Percentiles rank a stretch among this genome's conserved stretches.
Conservation (phyloP, 2,888 invertebrate species). For the Macrosoma leucophasiata region DNA sequence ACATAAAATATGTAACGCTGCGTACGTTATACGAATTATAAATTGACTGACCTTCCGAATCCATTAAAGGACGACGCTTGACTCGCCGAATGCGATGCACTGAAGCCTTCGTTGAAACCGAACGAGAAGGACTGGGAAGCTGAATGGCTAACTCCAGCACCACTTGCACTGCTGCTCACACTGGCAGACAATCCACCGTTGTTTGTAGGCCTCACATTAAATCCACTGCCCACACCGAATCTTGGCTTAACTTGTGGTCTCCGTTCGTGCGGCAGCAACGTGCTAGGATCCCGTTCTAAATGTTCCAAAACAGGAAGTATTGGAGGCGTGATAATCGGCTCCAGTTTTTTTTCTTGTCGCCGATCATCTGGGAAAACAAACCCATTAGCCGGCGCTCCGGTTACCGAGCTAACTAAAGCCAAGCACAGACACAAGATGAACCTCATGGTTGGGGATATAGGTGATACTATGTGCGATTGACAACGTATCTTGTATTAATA, state of each 20-base stretch:
- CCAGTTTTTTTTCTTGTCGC: slow-evolving; percentile 50
- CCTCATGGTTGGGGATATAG: slow-evolving; percentile 54
- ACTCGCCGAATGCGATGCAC: slow-evolving; percentile 67
- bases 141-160: slow-evolving; percentile 58
- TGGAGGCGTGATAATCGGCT: slow-evolving; percentile 66
- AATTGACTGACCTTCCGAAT: slow-evolving; percentile 59
- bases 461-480: slow-evolving; percentile 52
- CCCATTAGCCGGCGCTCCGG: slow-evolving; percentile 49
- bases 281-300: slow-evolving; percentile 68
- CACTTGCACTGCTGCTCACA: slow-evolving; percentile 60
- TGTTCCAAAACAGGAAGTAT: slow-evolving; percentile 68
- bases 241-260: slow-evolving; percentile 43
- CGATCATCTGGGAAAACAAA: slow-evolving; percentile 59
- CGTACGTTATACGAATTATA: no score
- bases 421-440: slow-evolving; percentile 51
- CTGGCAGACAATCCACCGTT: slow-evolving; percentile 62
- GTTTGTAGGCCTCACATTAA: slow-evolving; percentile 56
- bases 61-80: slow-evolving; percentile 66
- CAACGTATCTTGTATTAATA: slow-evolving; percentile 69
- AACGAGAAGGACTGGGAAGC: slow-evolving; percentile 68
- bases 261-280: slow-evolving; percentile 51
- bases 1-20: no score
- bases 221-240: slow-evolving; percentile 56
- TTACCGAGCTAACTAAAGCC: slow-evolving; percentile 32
- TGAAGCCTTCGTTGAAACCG: slow-evolving; percentile 68